Percentiles rank a stretch among this genome's conserved stretches.
Evolutionary conservation across 2,797 vertebrate species (phyloP).

Genomic region (Periparus ater): DNA sequence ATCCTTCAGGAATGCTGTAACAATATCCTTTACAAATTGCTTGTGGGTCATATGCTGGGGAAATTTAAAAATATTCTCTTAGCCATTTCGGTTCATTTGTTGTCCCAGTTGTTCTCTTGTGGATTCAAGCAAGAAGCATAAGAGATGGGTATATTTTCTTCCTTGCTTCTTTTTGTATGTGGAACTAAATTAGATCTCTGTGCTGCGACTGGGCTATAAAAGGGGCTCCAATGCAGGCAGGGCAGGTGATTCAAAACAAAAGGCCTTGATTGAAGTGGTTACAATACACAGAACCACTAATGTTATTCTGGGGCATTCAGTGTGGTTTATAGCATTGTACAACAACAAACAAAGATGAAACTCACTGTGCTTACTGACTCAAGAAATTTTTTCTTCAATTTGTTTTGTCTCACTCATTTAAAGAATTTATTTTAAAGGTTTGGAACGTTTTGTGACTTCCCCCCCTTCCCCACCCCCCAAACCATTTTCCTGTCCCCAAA

Average conservation of each 20-base stretch:
- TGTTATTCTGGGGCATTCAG: slow-evolving; percentile 63
- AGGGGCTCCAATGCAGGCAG: slow-evolving; percentile 38
- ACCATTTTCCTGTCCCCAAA: slow-evolving; percentile 42
- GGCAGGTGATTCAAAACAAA: slow-evolving; percentile 75
- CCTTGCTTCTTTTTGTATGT: slow-evolving; percentile 2
- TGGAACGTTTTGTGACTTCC: neutral
- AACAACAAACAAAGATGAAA: slow-evolving; percentile 65
- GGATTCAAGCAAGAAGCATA: neutral
- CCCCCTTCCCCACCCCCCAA: neutral
- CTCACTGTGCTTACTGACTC: slow-evolving; percentile 30
- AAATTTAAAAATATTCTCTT: neutral
- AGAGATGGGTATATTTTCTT: slow-evolving; percentile 27
- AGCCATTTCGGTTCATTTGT: neutral
- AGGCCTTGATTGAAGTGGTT: slow-evolving; percentile 68
- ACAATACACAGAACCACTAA: slow-evolving; percentile 62
- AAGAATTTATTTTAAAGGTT: slow-evolving; percentile 51
- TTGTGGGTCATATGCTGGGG: neutral
- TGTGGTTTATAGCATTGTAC: slow-evolving; percentile 44
- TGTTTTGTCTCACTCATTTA: neutral
- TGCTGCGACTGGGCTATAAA: slow-evolving; percentile 25
- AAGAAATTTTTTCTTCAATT: slow-evolving; percentile 1
- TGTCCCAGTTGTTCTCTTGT: neutral
- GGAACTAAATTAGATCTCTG: slow-evolving; percentile 60
- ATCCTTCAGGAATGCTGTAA: neutral
- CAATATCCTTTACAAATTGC: neutral